Evolutionary conservation across 2,888 invertebrate species (phyloP).

Genomic region (Andrena fulva): DNA sequence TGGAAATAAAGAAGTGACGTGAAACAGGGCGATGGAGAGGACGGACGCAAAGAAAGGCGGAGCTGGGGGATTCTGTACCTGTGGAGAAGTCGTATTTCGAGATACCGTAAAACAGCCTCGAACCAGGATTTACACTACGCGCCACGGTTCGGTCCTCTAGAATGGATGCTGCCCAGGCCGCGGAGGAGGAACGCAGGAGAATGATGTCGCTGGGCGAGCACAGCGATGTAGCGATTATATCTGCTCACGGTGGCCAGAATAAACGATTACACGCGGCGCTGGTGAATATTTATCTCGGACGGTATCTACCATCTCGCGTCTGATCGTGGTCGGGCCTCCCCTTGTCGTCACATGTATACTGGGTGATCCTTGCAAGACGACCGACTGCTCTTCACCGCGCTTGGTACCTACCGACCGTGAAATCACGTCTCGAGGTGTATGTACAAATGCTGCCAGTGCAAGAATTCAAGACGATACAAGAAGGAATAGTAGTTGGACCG

Average conservation of each 20-base stretch:
- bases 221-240: slow-evolving; percentile 65
- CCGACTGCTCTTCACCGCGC: slow-evolving; percentile 32
- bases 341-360: slow-evolving; percentile 62
- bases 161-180: slow-evolving; percentile 20
- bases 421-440: background rate
- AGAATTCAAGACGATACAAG: background rate
- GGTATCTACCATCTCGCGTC: slow-evolving; percentile 62
- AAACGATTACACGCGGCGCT: slow-evolving; percentile 64
- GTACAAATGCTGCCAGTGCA: background rate
- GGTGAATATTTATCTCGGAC: slow-evolving; percentile 65
- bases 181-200: slow-evolving; percentile 48
- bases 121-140: slow-evolving; percentile 53
- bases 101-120: slow-evolving; percentile 63
- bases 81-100: slow-evolving; percentile 50
- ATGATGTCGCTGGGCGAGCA: slow-evolving; percentile 59
- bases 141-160: slow-evolving; percentile 39
- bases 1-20: slow-evolving; percentile 11
- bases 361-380: slow-evolving; percentile 48
- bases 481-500: background rate
- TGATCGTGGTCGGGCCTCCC: slow-evolving; percentile 45
- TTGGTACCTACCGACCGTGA: background rate
- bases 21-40: background rate
- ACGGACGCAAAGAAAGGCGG: slow-evolving; percentile 51
- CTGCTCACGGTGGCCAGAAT: slow-evolving; percentile 61
- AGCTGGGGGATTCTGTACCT: slow-evolving; percentile 31